Evolutionary conservation across 1,140 invertebrate species (phyloP), one percentile per base, ranked within the genome.

Genomic region (Pogonomyrmex californicus): DNA sequence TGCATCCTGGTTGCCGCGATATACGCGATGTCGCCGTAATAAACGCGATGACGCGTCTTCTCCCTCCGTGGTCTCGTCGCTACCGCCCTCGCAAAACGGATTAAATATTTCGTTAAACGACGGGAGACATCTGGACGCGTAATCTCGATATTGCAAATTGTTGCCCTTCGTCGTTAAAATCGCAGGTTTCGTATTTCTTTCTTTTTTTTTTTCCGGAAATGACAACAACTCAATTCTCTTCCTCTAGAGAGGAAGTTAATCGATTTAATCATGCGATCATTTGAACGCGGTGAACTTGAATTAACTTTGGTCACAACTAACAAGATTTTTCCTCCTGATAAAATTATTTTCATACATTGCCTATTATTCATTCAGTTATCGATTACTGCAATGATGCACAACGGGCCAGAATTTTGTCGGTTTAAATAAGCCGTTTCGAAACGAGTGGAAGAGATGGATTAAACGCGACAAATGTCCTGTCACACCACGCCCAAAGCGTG

Each of bases 391-490:
- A 58, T 75, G 4, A 75, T 12, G 7, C 5, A n/a, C 47, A 30
- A 17, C 14, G 17, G 44, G 49, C 38, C 51, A 77, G 41, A 41
- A 41, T 81, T 71, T 56, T 41, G 14, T 70, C 63, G 36, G n/a
- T 23, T 81, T 41, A 54, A 81, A 41, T 30, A 41, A 38, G 2
- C 33, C 47, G 2, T 41, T 33, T 68, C 14, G 1, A 30, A 73
- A 71, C 2, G 12, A 65, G 6, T 47, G 51, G 49, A 60, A 76
- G 33, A 65, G 33, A 30, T 33, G 47, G 30, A 56, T 86, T 86
- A 79, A 56, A 36, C 78, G 51, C 14, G 54, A 86, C 54, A 51
- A 79, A 89, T 75, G 49, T 56, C 41, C 75, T 62, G 87, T 89
- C 81, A 71, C 33, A 0, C 1, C 6, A 41, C 33, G 51, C 1